Base-by-base conservation (phyloP, 2,113 vertebrate genomes). In the Melanerpes aurifrons region DNA sequence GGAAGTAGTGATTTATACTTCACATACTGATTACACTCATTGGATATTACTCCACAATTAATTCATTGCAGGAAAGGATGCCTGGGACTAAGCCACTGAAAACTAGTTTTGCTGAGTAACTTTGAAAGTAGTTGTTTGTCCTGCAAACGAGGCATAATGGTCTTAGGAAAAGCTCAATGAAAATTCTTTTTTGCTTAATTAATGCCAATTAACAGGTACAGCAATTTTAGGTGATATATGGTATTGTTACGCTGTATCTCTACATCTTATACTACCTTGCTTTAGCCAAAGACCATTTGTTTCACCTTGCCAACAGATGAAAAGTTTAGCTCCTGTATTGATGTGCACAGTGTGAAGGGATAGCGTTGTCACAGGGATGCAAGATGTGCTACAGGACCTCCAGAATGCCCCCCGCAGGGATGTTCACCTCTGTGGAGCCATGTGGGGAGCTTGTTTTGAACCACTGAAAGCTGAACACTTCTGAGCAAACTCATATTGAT, bases 201-300 rank as follows among this genome's bases (percentile, higher is more conserved):
- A 3, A 28, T 11, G 10, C 10, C 16, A 31, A 43, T 78, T 71
- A 67, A 50, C 6, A 79, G 35, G 57, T 67, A 37, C 28, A 56
- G 10, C n/a, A 32, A 1, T 88, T 92, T 57, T 0, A 2, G 4
- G 9, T 84, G 45, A 84, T 40, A 19, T 29, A 25, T 0, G 0
- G 7, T 63, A 15, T 63, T 80, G 29, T 58, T 74, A 12, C 8
- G 3, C 43, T 77, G 7, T 37, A 10, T 1, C 1, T 50, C 43
- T 81, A 0, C 47, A 67, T 47, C 22, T 71, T 35, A 10, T 59
- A 12, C 21, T 59, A 24, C 29, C 20, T 82, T 13, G 3, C 28
- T 64, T 91, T 5, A 16, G 47, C 31, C 35, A 74, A 85, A 70
- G 58, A 4, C 0, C 9, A 76, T 3, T 13, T 6, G 3, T 64